Conservation (phyloP, 2,888 invertebrate species). For the Sisyra terminalis region DNA sequence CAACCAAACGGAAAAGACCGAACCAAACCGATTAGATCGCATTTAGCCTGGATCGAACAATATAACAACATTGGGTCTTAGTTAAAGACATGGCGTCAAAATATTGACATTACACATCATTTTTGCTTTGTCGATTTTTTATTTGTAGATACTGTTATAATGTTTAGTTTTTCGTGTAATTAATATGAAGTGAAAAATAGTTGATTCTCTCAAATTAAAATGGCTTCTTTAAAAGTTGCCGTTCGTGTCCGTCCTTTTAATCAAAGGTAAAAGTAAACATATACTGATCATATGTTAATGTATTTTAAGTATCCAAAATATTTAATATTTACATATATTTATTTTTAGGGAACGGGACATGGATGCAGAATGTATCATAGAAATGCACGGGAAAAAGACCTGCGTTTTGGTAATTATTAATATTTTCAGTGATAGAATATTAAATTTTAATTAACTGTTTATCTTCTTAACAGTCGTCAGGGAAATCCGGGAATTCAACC, state of each 20-base stretch:
- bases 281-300: constrained; percentile 6
- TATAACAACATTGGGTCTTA: no score
- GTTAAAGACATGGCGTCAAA: no score
- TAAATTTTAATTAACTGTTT: not conserved
- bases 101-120: no score
- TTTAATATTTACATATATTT: constrained; percentile 15
- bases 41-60: no score
- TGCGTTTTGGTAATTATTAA: constrained; percentile 28
- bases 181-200: no score
- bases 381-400: constrained; percentile 75
- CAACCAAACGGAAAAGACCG: no score
- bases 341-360: constrained; percentile 65
- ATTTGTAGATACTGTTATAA: no score
- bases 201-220: constrained; percentile 23
- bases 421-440: not conserved
- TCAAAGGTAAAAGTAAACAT: constrained; percentile 44
- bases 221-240: constrained; percentile 87
- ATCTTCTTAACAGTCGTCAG: not conserved
- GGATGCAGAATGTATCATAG: constrained; percentile 66
- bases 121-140: no score
- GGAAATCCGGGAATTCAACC: not conserved
- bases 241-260: constrained; percentile 83
- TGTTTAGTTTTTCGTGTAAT: no score
- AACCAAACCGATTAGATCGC: no score
- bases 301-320: constrained; percentile 17